Conservation (phyloP, 1,140 invertebrate genomes). For the Microplitis mediator region DNA sequence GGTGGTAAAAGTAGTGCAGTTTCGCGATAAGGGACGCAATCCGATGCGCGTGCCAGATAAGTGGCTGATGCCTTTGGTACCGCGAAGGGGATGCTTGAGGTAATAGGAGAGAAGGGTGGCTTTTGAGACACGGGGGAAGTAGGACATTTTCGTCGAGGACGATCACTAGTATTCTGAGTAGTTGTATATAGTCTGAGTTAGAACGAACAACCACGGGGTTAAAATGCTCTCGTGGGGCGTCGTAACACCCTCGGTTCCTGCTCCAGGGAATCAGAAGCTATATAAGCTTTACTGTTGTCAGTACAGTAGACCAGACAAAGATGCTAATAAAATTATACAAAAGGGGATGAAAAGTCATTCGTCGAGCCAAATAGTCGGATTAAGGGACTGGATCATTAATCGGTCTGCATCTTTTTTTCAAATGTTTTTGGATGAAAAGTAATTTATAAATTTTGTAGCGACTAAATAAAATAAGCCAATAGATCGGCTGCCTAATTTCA, state of each 20-base stretch:
- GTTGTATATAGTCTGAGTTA: neutral
- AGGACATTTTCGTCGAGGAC: constrained; percentile 23
- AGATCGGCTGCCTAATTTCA: no score
- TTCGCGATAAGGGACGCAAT: constrained; percentile 61
- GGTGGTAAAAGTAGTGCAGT: constrained; percentile 59
- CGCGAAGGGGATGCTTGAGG: constrained; percentile 18
- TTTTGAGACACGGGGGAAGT: neutral
- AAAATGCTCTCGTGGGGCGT: constrained; percentile 30
- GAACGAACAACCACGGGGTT: constrained; percentile 3
- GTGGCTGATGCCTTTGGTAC: constrained; percentile 54
- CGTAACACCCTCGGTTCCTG: constrained; percentile 26
- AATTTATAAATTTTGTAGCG: neutral
- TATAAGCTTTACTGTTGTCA: no score
- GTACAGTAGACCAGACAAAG: neutral
- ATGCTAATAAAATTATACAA: constrained; percentile 34
- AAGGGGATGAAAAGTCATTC: constrained; percentile 37
- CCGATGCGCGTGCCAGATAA: constrained; percentile 65
- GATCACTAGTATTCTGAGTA: constrained; percentile 16
- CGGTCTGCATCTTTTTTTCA: constrained; percentile 25
- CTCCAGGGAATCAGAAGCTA: constrained; percentile 20
- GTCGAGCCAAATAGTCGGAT: constrained; percentile 37
- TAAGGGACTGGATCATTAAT: constrained; percentile 37
- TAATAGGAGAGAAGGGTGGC: constrained; percentile 5
- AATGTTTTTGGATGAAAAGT: neutral
- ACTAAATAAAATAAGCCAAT: neutral